Evolutionary conservation across 2,113 vertebrate genomes (phyloP).

Genomic region (Elephantulus edwardii): DNA sequence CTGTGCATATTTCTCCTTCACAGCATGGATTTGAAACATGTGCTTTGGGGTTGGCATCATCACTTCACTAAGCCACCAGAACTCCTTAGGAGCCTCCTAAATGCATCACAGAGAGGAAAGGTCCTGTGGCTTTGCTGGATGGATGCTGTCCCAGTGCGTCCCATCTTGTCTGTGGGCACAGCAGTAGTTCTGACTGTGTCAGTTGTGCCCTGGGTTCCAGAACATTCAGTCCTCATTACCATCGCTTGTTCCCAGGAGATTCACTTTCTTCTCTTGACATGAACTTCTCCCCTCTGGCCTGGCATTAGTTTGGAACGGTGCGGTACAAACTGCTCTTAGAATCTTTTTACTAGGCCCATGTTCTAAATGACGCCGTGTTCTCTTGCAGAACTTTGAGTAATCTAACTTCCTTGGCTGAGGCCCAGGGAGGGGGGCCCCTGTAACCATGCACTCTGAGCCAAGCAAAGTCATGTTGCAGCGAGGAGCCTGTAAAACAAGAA

Average conservation of each 20-base stretch:
- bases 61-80: background rate
- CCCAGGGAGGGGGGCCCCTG: background rate
- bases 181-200: background rate
- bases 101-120: background rate
- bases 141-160: background rate
- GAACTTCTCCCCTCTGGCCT: background rate
- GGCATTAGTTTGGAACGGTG: background rate
- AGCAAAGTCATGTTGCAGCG: slow-evolving; percentile 63
- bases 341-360: background rate
- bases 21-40: background rate
- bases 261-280: background rate
- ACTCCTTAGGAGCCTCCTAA: background rate
- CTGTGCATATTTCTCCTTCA: background rate
- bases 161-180: background rate
- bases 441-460: slow-evolving; percentile 52
- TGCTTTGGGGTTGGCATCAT: background rate
- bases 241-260: background rate
- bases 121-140: background rate
- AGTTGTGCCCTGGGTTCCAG: background rate
- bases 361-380: slow-evolving; percentile 41
- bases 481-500: slow-evolving; percentile 42
- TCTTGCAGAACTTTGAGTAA: background rate
- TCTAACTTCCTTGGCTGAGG: slow-evolving; percentile 43
- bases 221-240: background rate
- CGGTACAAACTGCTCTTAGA: background rate